Evolutionary conservation across 2,113 vertebrate genomes (phyloP), one percentile per base, ranked within the genome.

Genomic region (Chlorodrepanis virens): DNA sequence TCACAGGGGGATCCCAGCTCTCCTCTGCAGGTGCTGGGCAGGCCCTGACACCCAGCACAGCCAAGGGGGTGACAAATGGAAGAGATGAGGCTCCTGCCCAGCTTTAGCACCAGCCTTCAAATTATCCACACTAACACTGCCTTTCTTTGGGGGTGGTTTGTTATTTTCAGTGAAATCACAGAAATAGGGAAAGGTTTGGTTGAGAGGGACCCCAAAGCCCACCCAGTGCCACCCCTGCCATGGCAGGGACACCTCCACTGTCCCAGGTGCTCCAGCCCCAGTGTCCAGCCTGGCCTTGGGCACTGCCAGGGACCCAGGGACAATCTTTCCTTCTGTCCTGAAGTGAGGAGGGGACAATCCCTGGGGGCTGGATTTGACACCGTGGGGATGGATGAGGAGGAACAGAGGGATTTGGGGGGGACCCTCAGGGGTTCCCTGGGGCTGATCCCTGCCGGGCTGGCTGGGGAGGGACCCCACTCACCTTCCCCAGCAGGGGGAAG

Each of bases 121-220:
- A 42, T 44, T 8, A 54, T 27, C 65, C 19, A 25, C 5, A 7
- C 5, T 6, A 23, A 6, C 12, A 4, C 9, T 53, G n/a, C 9
- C 33, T 50, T 50, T 29, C 37, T 67, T 25, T 50, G 83, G 53
- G 53, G 0, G 1, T 6, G 22, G 10, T 20, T 76, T 8, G 15
- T n/a, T 57, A 20, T 17, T 61, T 74, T 44, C 21, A 31, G 27
- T 71, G 56, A 40, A 93, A 39, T 28, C 49, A 11, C 1, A 9
- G 47, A 21, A 61, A 44, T 8, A 35, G 16, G 27, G 59, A 39
- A n/a, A 3, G 54, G 14, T 33, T 45, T 53, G 39, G 27, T 3
- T 52, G 39, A 33, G 7, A 77, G 9, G 22, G 33, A 28, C 4
- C 45, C 4, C 0, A 28, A 0, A 68, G 0, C 28, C 47, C 49